Evolutionary conservation across 92 coral and sea anemone genomes (phyloP), one percentile per base, ranked within the genome.

Genomic region (Plumapathes pennacea): DNA sequence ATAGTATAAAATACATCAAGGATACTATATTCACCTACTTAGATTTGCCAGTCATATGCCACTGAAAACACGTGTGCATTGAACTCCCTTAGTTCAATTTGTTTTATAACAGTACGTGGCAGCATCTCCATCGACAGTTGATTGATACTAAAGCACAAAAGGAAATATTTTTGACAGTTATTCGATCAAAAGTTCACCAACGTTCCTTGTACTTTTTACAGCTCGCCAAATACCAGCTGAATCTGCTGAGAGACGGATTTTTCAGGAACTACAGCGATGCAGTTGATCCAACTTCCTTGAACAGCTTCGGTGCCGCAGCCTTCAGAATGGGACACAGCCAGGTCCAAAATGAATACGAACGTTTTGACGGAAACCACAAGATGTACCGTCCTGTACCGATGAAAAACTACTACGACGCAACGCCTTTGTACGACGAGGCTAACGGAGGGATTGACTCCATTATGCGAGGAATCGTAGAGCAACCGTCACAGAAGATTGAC

Each of bases 231-330:
- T n/a, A n/a, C n/a, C n/a, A 30, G 5, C 67, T 60, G 10, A 18
- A 11, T 17, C 52, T 60, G 10, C 32, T 15, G 13, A 43, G 26
- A 2, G 20, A 44, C 24, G 67, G 67, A 1, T 52, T 46, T 34
- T 75, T 64, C 61, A 14, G 6, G 4, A 69, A 68, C 18, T 65
- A 75, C 60, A 21, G 47, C 21, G 27, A 43, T 8, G 40, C 6
- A 14, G 54, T 57, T 3, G 47, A 75, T 23, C 54, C 82, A 14
- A 52, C 54, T 12, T 56, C 66, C 26, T 63, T 46, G 38, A 75
- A 75, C 62, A 50, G 60, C 38, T 76, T 76, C 38, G 83, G 69
- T 55, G 66, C 76, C 6, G 62, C 83, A 17, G 83, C 83, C 39
- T 76, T 44, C 56, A 69, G 83, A 18, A 56, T 55, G 4, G 69